A percentile compares a stretch with the other conserved stretches of the same genome.
Evolutionary conservation across 2,888 invertebrate species (phyloP).

Genomic region (Gerosis bhagava): DNA sequence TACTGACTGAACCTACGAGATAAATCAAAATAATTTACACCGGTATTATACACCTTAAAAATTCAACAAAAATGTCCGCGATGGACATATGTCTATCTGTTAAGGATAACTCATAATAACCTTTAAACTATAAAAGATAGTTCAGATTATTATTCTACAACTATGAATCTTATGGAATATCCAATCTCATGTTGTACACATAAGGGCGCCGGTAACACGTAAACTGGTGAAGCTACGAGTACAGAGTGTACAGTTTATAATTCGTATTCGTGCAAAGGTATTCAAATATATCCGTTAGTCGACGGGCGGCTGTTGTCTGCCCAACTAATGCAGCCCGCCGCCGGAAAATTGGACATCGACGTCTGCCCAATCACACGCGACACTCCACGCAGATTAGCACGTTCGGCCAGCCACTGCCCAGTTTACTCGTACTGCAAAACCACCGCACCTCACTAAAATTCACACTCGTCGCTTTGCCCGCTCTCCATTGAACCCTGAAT

Average conservation of each 20-base stretch:
- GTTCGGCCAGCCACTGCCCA: slow-evolving; percentile 42
- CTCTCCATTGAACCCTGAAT: slow-evolving; percentile 62
- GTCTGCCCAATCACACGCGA: slow-evolving; percentile 79
- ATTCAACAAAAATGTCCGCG: too few relatives aligned
- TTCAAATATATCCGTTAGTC: slow-evolving; percentile 54
- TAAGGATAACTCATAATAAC: too few relatives aligned
- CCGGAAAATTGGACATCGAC: slow-evolving; percentile 79
- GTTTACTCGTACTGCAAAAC: slow-evolving; percentile 50
- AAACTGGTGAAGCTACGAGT: slow-evolving; percentile 2
- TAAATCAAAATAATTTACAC: too few relatives aligned
- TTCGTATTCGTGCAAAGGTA: slow-evolving; percentile 35
- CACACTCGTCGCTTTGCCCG: slow-evolving; percentile 45
- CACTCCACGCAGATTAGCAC: slow-evolving; percentile 79
- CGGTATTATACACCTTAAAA: too few relatives aligned
- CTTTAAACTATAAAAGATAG: too few relatives aligned
- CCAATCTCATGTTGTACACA: too few relatives aligned
- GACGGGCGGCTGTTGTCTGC: slow-evolving; percentile 65
- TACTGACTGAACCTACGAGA: too few relatives aligned
- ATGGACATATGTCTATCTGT: too few relatives aligned
- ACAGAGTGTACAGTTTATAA: slow-evolving; percentile 15
- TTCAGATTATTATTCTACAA: too few relatives aligned
- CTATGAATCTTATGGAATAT: too few relatives aligned
- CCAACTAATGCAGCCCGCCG: slow-evolving; percentile 60
- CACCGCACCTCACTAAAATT: slow-evolving; percentile 53
- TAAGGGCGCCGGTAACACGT: not conserved